A percentile compares a stretch with the other conserved stretches of the same genome.
Evolutionary conservation across 2,888 invertebrate genomes (phyloP).

Genomic region (Hirtodrosophila alboralis): DNA sequence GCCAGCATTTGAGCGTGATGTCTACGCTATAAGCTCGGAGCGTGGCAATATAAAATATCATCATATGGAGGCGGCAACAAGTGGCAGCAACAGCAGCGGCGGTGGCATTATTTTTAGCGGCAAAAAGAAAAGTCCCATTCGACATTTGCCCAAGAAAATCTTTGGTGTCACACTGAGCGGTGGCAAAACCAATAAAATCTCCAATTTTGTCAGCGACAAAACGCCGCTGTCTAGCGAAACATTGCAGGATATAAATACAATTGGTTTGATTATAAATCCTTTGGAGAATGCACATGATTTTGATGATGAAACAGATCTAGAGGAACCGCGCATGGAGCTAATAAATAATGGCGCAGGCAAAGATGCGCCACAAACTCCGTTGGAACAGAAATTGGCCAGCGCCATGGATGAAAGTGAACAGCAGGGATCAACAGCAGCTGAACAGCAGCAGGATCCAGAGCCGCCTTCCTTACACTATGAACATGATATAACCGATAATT

Average conservation of each 20-base stretch:
- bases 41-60: constrained; percentile 89
- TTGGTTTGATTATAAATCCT: constrained; percentile 88
- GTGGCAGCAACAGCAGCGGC: constrained; percentile 6
- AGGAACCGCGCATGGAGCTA: constrained; percentile 69
- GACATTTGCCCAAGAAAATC: constrained; percentile 83
- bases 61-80: constrained; percentile 78
- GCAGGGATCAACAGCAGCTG: constrained; percentile 14
- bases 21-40: constrained; percentile 92
- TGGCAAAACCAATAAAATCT: constrained; percentile 82
- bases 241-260: constrained; percentile 78
- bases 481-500: constrained; percentile 82
- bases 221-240: constrained; percentile 62
- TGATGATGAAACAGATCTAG: constrained; percentile 80
- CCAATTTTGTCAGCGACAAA: constrained; percentile 83
- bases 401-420: constrained; percentile 70
- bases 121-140: constrained; percentile 83
- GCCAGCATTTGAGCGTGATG: constrained; percentile 85
- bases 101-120: constrained; percentile 23
- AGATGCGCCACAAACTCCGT: constrained; percentile 55
- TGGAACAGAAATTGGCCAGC: constrained; percentile 66
- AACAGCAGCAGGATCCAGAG: constrained; percentile 40
- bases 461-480: constrained; percentile 67
- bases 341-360: constrained; percentile 36
- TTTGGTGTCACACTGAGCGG: constrained; percentile 84
- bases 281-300: constrained; percentile 84